Percentiles rank a stretch among this genome's conserved stretches.
Evolutionary conservation across 30 jellyfish, hydroid and myxozoan species (phyloP).

Genomic region (Aurelia aurita): DNA sequence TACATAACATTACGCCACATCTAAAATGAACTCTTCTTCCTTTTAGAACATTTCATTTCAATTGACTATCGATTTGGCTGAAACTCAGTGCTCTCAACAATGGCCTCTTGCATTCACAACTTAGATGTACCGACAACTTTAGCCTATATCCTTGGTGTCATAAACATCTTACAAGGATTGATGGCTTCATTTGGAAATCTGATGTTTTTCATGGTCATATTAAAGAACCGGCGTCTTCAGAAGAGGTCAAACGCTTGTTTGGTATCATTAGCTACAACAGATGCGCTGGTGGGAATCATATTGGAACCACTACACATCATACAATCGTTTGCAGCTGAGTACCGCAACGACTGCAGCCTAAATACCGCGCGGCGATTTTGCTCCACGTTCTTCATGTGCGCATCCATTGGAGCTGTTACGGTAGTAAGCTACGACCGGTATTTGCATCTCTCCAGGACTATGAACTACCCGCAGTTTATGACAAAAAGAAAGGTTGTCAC

Average conservation of each 20-base stretch:
- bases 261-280: constrained; percentile 78
- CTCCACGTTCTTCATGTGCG: constrained; percentile 77
- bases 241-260: constrained; percentile 62
- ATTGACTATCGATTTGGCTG: too few species aligned
- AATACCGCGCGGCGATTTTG: constrained; percentile 63
- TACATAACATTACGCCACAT: too few species aligned
- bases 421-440: constrained; percentile 82
- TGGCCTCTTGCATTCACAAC: constrained; percentile 48
- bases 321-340: constrained; percentile 40
- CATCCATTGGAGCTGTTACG: constrained; percentile 73
- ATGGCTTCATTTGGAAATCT: constrained; percentile 52
- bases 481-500: constrained; percentile 50
- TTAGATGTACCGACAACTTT: constrained; percentile 10
- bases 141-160: constrained; percentile 54
- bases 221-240: constrained; percentile 32
- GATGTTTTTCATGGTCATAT: constrained; percentile 36
- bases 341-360: constrained; percentile 48
- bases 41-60: too few species aligned
- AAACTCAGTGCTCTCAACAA: not conserved
- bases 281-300: constrained; percentile 69
- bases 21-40: too few species aligned
- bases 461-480: constrained; percentile 53
- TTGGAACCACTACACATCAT: constrained; percentile 57
- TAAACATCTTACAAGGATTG: constrained; percentile 29
- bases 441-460: constrained; percentile 60